phyloP scores from a whole-genome alignment of 2,113 vertebrate genomes.

The Atrichornis clamosus region DNA sequence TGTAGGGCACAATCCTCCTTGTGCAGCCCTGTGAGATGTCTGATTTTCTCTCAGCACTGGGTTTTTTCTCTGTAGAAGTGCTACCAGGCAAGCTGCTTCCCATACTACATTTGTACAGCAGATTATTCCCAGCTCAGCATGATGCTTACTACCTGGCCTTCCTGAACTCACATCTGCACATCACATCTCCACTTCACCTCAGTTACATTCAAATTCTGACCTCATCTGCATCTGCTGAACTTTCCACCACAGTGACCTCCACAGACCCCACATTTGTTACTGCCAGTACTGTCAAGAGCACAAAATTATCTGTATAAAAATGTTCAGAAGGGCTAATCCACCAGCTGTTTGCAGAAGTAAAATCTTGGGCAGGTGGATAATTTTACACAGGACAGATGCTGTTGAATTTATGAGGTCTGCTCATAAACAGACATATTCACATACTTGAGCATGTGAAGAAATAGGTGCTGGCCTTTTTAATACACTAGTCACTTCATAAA shows the following conservation, averaged over 20 bases:
- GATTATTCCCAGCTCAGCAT: not conserved
- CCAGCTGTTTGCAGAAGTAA: not conserved
- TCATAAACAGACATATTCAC: not conserved
- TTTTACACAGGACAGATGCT: not conserved
- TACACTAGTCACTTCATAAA: not conserved
- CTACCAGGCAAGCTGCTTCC: not conserved
- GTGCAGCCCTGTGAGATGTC: not conserved
- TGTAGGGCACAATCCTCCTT: not conserved
- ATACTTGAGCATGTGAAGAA: not conserved
- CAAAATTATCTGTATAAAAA: not conserved
- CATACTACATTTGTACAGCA: not conserved
- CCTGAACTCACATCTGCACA: not conserved
- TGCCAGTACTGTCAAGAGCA: not conserved
- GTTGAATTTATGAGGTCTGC: not conserved
- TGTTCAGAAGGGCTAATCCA: not conserved
- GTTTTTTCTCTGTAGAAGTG: not conserved
- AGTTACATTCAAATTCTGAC: not conserved
- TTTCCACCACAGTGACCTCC: not conserved
- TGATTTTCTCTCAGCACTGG: not conserved
- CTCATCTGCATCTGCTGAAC: not conserved
- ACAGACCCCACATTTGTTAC: not conserved
- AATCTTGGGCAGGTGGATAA: not conserved
- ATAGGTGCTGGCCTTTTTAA: not conserved
- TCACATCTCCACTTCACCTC: not conserved
- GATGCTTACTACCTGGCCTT: not conserved